A percentile compares a stretch with the other conserved stretches of the same genome.
Conservation (phyloP, 2,797 vertebrate species). For the Pteronotus mesoamericanus region DNA sequence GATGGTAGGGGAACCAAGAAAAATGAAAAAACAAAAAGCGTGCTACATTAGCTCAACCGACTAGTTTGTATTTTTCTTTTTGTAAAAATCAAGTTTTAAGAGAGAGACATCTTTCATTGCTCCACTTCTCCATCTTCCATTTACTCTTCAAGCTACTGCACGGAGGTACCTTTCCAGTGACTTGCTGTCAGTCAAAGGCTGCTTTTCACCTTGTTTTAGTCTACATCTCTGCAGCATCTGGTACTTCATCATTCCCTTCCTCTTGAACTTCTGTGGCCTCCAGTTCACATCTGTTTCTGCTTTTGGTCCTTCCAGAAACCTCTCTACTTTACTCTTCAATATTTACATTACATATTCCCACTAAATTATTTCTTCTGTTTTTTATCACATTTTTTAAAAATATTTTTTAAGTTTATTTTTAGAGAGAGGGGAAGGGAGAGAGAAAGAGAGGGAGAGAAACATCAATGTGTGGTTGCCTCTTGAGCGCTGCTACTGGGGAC, state of each 20-base stretch:
- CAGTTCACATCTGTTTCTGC: background rate
- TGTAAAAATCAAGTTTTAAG: background rate
- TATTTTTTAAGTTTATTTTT: no score
- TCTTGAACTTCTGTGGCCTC: background rate
- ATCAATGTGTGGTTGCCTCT: no score
- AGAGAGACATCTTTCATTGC: background rate
- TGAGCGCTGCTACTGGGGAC: no score
- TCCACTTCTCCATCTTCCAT: background rate
- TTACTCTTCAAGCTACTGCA: background rate
- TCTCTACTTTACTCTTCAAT: background rate
- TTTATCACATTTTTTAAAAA: no score
- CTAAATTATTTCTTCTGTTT: background rate
- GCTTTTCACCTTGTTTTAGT: background rate
- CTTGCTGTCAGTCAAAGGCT: background rate
- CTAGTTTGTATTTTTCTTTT: background rate
- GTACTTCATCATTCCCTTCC: background rate
- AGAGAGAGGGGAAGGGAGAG: no score
- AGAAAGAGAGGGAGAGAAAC: no score
- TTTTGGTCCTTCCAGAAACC: background rate
- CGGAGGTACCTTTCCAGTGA: background rate
- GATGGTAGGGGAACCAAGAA: rapidly evolving
- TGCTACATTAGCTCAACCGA: background rate
- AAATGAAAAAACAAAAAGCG: background rate
- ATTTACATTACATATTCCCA: background rate
- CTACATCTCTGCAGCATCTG: background rate